Conservation (phyloP, 2,888 invertebrate genomes). For the Heteromurus nitidus region DNA sequence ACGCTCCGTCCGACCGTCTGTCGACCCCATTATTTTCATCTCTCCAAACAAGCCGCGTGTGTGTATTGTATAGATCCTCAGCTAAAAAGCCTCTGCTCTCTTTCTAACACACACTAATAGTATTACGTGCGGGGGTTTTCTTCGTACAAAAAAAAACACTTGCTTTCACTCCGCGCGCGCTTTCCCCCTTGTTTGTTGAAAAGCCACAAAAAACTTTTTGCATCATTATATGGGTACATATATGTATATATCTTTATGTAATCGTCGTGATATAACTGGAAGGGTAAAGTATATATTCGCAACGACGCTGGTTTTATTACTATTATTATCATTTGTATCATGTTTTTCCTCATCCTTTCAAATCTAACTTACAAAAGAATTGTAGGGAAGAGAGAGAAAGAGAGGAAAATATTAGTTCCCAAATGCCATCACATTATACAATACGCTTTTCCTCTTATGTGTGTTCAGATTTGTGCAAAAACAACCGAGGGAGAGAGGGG, state of each 20-base stretch:
- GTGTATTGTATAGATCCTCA: constrained; percentile 8
- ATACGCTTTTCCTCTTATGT: background rate
- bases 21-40: constrained; percentile 62
- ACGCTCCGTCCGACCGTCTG: constrained; percentile 55
- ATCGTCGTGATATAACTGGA: no score
- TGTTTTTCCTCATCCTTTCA: constrained; percentile 43
- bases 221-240: constrained; percentile 25
- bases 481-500: no score
- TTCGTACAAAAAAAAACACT: background rate
- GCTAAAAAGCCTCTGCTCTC: constrained; percentile 21
- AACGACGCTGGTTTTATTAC: constrained; percentile 22
- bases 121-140: background rate
- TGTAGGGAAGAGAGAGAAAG: background rate
- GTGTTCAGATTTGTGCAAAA: background rate
- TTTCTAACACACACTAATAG: constrained; percentile 6
- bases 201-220: constrained; percentile 49
- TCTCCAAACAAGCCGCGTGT: constrained; percentile 47
- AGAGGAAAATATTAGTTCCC: constrained; percentile 52
- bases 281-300: background rate
- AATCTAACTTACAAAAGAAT: constrained; percentile 41
- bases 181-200: constrained; percentile 31
- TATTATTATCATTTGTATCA: constrained; percentile 52
- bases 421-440: constrained; percentile 46
- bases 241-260: background rate
- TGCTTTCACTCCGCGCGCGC: no score